Evolutionary conservation across 1,140 invertebrate genomes (phyloP), one percentile per base, ranked within the genome.

Genomic region (Bacillus rossius): DNA sequence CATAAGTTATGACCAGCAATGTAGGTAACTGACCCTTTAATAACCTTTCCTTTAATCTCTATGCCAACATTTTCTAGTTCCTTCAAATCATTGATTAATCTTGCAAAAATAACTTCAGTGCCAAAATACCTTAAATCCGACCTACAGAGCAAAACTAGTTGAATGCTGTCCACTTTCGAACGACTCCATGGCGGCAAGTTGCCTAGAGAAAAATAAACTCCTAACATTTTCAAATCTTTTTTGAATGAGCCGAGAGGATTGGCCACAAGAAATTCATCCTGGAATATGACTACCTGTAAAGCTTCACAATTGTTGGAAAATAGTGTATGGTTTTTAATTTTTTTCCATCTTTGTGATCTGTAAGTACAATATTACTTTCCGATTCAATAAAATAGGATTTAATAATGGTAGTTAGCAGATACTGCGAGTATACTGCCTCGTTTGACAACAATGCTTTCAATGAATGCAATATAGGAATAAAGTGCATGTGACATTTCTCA

Each of bases 1-100:
- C 67, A 64, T 23, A 69, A 59, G 59, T 72, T 71, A 53, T 71
- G 67, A 8, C 67, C 69, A 8, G 61, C 23, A 17, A 70, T 66
- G 55, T 64, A 67, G 10, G 67, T 62, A 22, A 71, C 0, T 16
- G 61, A 47, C 8, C 64, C 68, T 67, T 67, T 69, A 23, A 63
- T 59, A 13, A 29, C n/a, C 23, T 16, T 16, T 7, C 49, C 49
- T 22, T 8, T 16, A 16, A 25, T 42, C 8, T 19, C 25, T 16
- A 51, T 51, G 4, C 49, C 49, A 42, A 5, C 25, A 16, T 20
- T 51, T 26, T 51, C 49, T 42, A 51, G 49, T 5, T 5, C 25
- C 17, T 51, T 19, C n/a, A 51, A 23, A 26, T 51, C 49, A 5
- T 51, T 3, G 4, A 51, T 5, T 29, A 51, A 51, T 19, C 8